Conservation (phyloP, 2,113 vertebrate genomes). For the Pseudorhombus dupliciocellatus region DNA sequence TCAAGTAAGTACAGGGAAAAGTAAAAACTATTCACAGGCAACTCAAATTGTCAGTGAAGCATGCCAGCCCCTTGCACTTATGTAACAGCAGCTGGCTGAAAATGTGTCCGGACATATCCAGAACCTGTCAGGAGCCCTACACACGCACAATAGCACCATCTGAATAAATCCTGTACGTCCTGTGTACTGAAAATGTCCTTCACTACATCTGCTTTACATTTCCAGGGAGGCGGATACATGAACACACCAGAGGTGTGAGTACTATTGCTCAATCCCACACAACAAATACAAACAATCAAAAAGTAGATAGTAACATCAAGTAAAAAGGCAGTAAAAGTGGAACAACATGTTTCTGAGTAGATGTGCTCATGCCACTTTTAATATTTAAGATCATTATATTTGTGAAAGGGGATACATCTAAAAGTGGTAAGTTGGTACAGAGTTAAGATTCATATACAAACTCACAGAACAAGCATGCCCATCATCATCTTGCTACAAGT, state of each 20-base stretch:
- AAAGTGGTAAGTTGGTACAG: background rate
- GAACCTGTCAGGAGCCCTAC: slow-evolving; percentile 46
- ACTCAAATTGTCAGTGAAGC: slow-evolving; percentile 37
- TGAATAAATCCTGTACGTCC: slow-evolving; percentile 19
- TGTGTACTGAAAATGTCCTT: slow-evolving; percentile 27
- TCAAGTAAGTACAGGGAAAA: slow-evolving; percentile 6
- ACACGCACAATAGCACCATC: slow-evolving; percentile 34
- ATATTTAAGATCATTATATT: background rate
- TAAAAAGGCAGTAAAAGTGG: background rate
- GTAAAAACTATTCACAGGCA: slow-evolving; percentile 49
- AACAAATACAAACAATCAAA: background rate
- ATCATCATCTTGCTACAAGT: too few species aligned
- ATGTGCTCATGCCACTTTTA: background rate
- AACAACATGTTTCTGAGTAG: background rate
- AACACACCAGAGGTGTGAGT: slow-evolving; percentile 10
- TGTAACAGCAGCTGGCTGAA: slow-evolving; percentile 64
- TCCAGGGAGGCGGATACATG: slow-evolving; percentile 12
- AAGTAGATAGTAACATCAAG: slow-evolving; percentile 4
- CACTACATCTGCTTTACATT: slow-evolving; percentile 62
- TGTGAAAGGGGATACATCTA: background rate
- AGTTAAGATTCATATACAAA: too few species aligned
- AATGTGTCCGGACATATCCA: slow-evolving; percentile 75
- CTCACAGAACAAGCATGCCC: too few species aligned
- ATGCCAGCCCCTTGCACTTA: slow-evolving; percentile 47
- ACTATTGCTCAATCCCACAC: slow-evolving; percentile 10